phyloP scores from a whole-genome alignment of 2,888 invertebrate genomes.

The Athripsodes cinereus region DNA sequence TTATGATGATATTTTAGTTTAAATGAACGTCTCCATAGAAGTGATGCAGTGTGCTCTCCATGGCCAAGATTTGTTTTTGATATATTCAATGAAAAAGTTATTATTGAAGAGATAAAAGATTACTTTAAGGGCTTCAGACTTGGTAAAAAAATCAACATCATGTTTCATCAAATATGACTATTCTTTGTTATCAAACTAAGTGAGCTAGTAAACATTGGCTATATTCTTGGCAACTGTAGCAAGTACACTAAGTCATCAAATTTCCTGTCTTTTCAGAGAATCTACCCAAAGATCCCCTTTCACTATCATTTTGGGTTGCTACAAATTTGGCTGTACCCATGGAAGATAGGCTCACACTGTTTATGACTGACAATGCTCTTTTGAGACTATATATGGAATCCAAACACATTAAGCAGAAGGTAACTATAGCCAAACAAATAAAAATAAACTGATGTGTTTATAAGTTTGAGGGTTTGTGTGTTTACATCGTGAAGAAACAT shows the following conservation, averaged over 20 bases:
- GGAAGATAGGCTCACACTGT: conserved; percentile 40
- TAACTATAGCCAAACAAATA: too few relatives aligned
- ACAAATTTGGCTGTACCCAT: conserved; percentile 40
- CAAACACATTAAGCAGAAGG: conserved; percentile 23
- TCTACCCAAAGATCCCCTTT: conserved; percentile 40
- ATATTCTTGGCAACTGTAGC: background rate
- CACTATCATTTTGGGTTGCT: conserved; percentile 48
- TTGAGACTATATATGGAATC: conserved; percentile 42
- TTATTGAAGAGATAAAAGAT: conserved; percentile 16
- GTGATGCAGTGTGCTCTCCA: conserved; percentile 41
- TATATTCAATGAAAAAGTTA: conserved; percentile 34
- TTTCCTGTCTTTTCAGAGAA: conserved; percentile 28
- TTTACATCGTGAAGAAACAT: too few relatives aligned
- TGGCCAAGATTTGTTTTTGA: conserved; percentile 46
- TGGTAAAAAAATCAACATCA: conserved; percentile 12
- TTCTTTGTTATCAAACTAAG: too few relatives aligned
- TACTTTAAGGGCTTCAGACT: conserved; percentile 21
- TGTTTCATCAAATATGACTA: background rate
- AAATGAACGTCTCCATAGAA: conserved; percentile 18
- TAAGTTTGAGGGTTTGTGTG: too few relatives aligned
- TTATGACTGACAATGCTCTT: conserved; percentile 40
- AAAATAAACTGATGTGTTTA: too few relatives aligned
- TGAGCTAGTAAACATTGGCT: too few relatives aligned
- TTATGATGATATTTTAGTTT: conserved; percentile 17
- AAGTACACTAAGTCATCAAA: background rate